Base-by-base conservation (phyloP, 2,113 vertebrate species). In the Megaceryle maxima region DNA sequence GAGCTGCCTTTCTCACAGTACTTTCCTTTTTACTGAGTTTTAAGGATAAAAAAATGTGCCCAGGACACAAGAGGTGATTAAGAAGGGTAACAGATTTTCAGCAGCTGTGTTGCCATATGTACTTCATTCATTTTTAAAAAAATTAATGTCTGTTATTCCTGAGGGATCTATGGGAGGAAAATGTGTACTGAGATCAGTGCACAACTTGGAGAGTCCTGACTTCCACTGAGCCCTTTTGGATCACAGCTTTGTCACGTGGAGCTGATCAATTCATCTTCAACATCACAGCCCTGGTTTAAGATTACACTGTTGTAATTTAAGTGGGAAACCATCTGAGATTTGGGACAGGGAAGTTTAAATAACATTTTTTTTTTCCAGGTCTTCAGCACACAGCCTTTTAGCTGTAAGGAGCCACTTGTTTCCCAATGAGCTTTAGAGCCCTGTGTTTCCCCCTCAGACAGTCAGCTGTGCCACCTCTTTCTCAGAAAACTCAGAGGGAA, bases 81-180 rank as follows among this genome's bases (percentile, higher is more conserved):
- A 93, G 96, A 94, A 96, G 56, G 60, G 85, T 59, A 93, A 88
- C 92, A 97, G 91, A 83, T 97, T 97, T 95, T 83, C 89, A 91
- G 59, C 92, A 96, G 76, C 76, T 96, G 95, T 87, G 87, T 94
- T 89, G 72, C 91, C 96, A 95, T 94, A 94, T 94, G 94, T 76
- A 92, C 53, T 81, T 96, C 84, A 91, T 95, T 91, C 56, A 86
- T 94, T 94, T 96, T 85, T 77, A 0, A 73, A 75, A 95, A 88
- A 81, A 33, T 10, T 88, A 75, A 74, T 83, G 93, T 92, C 63
- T 94, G 68, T 81, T 90, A 64, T 60, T 83, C 31, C 7, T 81
- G 83, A 92, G 79, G 68, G 56, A 79, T 64, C 66, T 87, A 17
- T 44, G 35, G 50, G 43, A 77, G 62, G 28, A 16, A 92, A 93